A percentile compares a stretch with the other conserved stretches of the same genome.
phyloP scores from a whole-genome alignment of 2,888 invertebrate genomes.

The Hedychridium roseum region DNA sequence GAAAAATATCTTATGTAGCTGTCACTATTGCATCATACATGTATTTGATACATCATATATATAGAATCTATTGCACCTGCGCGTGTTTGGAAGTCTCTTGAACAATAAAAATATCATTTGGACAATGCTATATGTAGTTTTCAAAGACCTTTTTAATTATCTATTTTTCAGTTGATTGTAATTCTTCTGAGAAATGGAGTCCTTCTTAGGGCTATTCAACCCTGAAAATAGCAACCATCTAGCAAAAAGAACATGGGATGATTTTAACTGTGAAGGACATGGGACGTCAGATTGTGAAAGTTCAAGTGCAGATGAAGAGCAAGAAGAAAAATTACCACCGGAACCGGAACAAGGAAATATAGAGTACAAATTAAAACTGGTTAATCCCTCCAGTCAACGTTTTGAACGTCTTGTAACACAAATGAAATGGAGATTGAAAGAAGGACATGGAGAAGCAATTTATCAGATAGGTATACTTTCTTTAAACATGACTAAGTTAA shows the following conservation, averaged over 20 bases:
- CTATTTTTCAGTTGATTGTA: too few species aligned
- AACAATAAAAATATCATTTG: too few species aligned
- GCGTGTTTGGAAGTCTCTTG: too few species aligned
- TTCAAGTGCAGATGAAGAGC: constrained; percentile 63
- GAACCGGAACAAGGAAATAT: constrained; percentile 95
- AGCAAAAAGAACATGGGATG: constrained; percentile 66
- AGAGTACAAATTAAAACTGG: constrained; percentile 94
- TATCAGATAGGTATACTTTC: constrained; percentile 81
- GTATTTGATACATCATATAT: too few species aligned
- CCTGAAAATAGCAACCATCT: constrained; percentile 62
- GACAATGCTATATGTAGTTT: too few species aligned
- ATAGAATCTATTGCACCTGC: too few species aligned
- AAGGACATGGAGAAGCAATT: constrained; percentile 96
- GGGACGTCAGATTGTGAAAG: constrained; percentile 62
- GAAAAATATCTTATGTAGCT: too few species aligned
- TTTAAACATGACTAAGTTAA: too few species aligned
- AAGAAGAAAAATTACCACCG: constrained; percentile 77
- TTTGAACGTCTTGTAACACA: constrained; percentile 98
- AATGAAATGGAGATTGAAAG: constrained; percentile 97
- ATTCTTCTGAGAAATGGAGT: constrained; percentile 71
- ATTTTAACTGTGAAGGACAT: constrained; percentile 61
- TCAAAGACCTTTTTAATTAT: too few species aligned
- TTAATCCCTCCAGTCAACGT: constrained; percentile 88
- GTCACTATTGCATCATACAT: too few species aligned
- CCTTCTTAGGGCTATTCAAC: constrained; percentile 83